Evolutionary conservation across 2,113 vertebrate genomes (phyloP).

Genomic region (Motacilla alba): DNA sequence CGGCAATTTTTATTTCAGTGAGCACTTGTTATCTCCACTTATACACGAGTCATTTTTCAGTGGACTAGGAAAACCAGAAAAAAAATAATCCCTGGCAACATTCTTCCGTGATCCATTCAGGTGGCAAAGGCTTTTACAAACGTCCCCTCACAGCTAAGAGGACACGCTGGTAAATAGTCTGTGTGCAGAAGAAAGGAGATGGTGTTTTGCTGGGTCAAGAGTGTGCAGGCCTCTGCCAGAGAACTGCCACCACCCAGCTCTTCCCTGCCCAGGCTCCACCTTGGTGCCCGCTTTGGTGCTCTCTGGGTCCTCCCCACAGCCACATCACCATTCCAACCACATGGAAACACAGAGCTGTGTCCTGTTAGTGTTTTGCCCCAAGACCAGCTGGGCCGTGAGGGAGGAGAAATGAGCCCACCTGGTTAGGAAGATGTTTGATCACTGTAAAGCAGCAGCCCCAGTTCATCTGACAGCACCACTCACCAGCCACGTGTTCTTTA

Average conservation of each 20-base stretch:
- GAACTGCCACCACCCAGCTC: not conserved
- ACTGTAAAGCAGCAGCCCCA: not conserved
- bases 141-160: not conserved
- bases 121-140: not conserved
- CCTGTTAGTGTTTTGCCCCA: not conserved
- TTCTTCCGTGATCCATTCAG: constrained; percentile 18
- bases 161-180: not conserved
- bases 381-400: rapidly evolving
- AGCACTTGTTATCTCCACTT: not conserved
- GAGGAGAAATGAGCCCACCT: not conserved
- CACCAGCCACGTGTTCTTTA: rapidly evolving
- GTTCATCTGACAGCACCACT: not conserved
- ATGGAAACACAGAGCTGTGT: not conserved
- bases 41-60: not conserved
- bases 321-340: rapidly evolving
- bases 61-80: not conserved
- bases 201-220: not conserved
- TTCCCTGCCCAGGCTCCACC: not conserved
- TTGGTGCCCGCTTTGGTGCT: not conserved
- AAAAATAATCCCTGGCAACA: not conserved
- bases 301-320: not conserved
- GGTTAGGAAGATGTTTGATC: not conserved
- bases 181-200: not conserved
- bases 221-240: not conserved
- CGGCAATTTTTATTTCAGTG: constrained; percentile 6